A percentile compares a stretch with the other conserved stretches of the same genome.
These are phyloP conservation scores for Rhimphoctona megacephalus DNA, from an alignment of 2,888 invertebrate species.

Conservation along the genomic window DNA sequence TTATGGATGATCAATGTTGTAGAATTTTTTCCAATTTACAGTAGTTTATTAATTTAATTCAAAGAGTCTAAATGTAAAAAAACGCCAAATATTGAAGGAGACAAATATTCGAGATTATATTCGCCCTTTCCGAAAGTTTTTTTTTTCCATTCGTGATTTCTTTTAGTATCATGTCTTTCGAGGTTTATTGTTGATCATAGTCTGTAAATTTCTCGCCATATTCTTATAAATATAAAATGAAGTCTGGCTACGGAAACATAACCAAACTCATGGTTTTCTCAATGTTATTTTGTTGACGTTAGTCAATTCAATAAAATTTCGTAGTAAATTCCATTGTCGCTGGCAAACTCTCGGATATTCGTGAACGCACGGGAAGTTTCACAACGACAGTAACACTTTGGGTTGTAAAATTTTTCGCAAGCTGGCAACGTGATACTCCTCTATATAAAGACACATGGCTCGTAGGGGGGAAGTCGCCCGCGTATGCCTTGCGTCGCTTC, in stretches of 20 bases:
- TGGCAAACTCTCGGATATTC: constrained; percentile 16
- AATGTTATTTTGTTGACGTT: constrained; percentile 2
- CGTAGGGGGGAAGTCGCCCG: constrained; percentile 65
- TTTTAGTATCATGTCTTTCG: not conserved
- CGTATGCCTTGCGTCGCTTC: constrained; percentile 76
- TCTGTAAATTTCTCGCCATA: not conserved
- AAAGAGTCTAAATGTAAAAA: too few species aligned
- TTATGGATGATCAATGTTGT: too few species aligned
- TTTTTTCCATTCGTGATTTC: not conserved
- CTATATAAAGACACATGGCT: constrained; percentile 81
- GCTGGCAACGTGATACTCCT: constrained; percentile 73
- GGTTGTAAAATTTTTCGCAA: constrained; percentile 49
- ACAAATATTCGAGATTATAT: not conserved
- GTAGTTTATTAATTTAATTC: too few species aligned
- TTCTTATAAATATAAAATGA: not conserved
- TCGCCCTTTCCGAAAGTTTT: not conserved
- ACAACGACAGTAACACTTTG: constrained; percentile 30
- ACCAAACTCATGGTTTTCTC: constrained; percentile 1
- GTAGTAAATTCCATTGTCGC: constrained; percentile 13
- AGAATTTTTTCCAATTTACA: too few species aligned
- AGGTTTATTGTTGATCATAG: not conserved
- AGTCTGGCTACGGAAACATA: not conserved
- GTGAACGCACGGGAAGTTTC: constrained; percentile 5
- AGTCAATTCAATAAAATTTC: constrained; percentile 17
- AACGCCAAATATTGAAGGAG: not conserved